Evolutionary conservation across 2,113 vertebrate genomes (phyloP), one percentile per base, ranked within the genome.

Genomic region (Podarcis cretensis): DNA sequence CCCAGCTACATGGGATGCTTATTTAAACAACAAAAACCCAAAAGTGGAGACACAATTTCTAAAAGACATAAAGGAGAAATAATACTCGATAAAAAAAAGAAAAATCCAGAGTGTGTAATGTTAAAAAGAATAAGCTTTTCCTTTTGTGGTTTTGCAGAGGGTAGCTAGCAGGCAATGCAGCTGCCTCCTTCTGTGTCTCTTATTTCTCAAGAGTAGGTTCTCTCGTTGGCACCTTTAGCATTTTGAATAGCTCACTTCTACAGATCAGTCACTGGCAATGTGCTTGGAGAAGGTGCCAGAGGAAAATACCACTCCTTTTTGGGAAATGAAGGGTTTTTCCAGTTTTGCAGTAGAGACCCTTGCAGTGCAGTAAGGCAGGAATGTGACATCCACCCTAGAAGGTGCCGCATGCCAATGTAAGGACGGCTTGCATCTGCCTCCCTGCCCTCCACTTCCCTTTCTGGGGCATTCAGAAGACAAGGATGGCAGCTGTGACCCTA

Each of bases 361-460:
- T 77, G 37, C 87, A 88, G 2, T 2, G 81, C 78, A 93, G 89
- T 93, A 95, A 95, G 94, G 95, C 95, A 94, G 94, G 71, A 92
- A 91, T 87, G 93, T 30, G 92, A 94, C 89, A 93, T 81, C 86
- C 25, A 85, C 76, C 86, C 74, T 83, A 78, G 57, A 95, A 97
- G 96, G 95, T 95, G 94, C 94, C 92, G 94, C 89, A 89, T 83
- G 91, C 87, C 90, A 32, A 59, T 90, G 71, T 13, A 78, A 89
- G 91, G 94, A 90, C 92, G 80, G 90, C 86, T 86, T 8, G 88
- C 88, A 91, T 37, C 93, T 92, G 88, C 92, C 87, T 89, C 59
- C 82, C 81, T 3, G 76, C 68, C 40, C 43, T 54, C 21, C 14
- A 18, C 73, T 63, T 63, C 20, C 4, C 89, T 16, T 84, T 83